Percentiles rank a stretch among this genome's conserved stretches.
These are phyloP conservation scores for Nomada hirtipes DNA, from an alignment of 2,888 invertebrate species.

Conservation along the genomic window DNA sequence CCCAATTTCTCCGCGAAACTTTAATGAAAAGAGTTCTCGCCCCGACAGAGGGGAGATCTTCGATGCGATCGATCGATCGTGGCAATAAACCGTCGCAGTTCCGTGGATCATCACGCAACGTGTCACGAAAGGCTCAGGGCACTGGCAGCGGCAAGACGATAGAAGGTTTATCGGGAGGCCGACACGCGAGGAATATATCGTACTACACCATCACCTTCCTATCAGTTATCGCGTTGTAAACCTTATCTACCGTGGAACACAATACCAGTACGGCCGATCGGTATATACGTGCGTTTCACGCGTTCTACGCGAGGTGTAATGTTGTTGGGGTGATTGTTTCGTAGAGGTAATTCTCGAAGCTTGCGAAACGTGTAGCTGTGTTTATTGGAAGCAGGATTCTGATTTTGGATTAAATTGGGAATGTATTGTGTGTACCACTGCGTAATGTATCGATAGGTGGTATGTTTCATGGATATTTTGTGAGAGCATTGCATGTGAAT, in stretches of 20 bases:
- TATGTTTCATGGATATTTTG: neutral
- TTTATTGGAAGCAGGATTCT: neutral
- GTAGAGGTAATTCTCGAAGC: neutral
- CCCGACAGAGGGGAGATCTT: neutral
- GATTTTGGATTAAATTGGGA: neutral
- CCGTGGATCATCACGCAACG: constrained; percentile 60
- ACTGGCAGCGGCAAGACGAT: constrained; percentile 54
- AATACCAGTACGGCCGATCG: constrained; percentile 40
- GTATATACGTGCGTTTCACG: constrained; percentile 26
- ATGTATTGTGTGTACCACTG: neutral
- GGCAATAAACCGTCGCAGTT: constrained; percentile 30
- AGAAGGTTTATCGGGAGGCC: constrained; percentile 68
- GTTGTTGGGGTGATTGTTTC: constrained; percentile 36
- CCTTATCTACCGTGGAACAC: constrained; percentile 70
- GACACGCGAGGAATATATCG: constrained; percentile 70
- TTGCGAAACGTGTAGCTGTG: neutral
- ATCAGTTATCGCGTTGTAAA: constrained; percentile 76
- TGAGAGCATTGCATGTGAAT: neutral
- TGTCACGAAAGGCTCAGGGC: constrained; percentile 34
- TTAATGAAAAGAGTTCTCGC: constrained; percentile 65
- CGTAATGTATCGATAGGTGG: neutral
- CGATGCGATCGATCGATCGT: constrained; percentile 51
- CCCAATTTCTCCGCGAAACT: constrained; percentile 57
- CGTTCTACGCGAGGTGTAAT: constrained; percentile 16
- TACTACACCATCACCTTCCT: constrained; percentile 52